Percentiles rank a stretch among this genome's conserved stretches.
phyloP scores from a whole-genome alignment of 2,888 invertebrate genomes.

The Drosophila anomalata region DNA sequence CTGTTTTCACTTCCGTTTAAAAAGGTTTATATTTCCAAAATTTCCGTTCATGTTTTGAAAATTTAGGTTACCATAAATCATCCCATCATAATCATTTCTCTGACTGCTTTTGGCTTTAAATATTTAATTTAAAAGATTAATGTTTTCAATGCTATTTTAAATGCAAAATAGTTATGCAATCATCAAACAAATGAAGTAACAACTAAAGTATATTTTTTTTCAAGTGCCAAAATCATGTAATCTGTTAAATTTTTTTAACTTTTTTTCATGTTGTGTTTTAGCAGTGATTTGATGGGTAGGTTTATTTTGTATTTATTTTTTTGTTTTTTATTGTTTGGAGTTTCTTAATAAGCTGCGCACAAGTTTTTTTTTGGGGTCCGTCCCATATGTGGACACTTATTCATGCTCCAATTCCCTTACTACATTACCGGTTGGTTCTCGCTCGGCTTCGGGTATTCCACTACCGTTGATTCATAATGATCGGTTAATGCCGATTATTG shows the following conservation, averaged over 20 bases:
- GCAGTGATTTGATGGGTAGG: not conserved
- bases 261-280: not conserved
- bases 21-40: not conserved
- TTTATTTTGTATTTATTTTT: not conserved
- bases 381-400: slow-evolving; percentile 51
- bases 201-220: not conserved
- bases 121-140: not conserved
- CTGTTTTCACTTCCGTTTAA: not conserved
- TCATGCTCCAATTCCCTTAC: slow-evolving; percentile 61
- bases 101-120: not conserved
- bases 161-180: not conserved
- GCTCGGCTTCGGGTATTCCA: slow-evolving; percentile 25
- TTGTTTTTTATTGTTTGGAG: slow-evolving; percentile 2
- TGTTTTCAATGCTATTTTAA: not conserved
- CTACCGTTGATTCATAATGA: slow-evolving; percentile 52
- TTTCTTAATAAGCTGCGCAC: slow-evolving; percentile 18
- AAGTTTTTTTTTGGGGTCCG: slow-evolving; percentile 9
- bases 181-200: not conserved
- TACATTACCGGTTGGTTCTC: slow-evolving; percentile 19
- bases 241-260: not conserved
- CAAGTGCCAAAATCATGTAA: not conserved
- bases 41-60: not conserved
- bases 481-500: slow-evolving; percentile 36
- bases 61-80: not conserved
- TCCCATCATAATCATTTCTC: not conserved